Evolutionary conservation across 1,140 invertebrate genomes (phyloP), one percentile per base, ranked within the genome.

Genomic region (Scaptomyza hsui): DNA sequence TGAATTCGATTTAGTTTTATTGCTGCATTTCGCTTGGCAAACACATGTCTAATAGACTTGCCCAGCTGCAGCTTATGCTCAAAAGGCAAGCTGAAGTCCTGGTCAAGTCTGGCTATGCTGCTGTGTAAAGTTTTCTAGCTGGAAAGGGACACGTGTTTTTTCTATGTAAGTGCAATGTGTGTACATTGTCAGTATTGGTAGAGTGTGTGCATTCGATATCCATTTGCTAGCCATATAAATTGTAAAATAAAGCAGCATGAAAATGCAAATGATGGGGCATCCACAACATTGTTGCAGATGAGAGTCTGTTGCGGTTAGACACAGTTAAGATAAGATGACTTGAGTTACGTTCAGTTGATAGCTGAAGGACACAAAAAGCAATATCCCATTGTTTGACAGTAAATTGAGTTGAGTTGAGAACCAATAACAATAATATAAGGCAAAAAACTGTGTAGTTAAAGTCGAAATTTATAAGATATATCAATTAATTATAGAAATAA

Each of bases 1-100:
- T 78, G 74, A 74, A 83, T 82, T 83, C 79, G 75, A 82, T 82
- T 83, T 78, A 78, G 78, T 83, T 82, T 83, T 75, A 82, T 78
- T 78, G 79, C 75, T 62, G 53, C 45, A 67, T 56, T 68, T 68
- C 24, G 42, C 70, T 78, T 37, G 55, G 65, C 37, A 68, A 64
- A 67, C 70, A 67, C 60, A 82, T 72, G 65, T 47, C 64, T 67
- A 59, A 81, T 55, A 70, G 56, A 74, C 53, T 73, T 39, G 41
- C 12, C 37, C 37, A 16, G 56, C 42, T 26, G 32, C 15, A 47
- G 41, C 18, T 57, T 19, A n/a, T 32, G 29, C 29, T 32, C 7
- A 32, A 3, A 51, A 15, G 57, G 61, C 42, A 51, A 51, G n/a
- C 21, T 19, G 6, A 29, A 37, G 29, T 26, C 12, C 16, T 45